A percentile compares a stretch with the other conserved stretches of the same genome.
These are phyloP conservation scores for Xestia xanthographa DNA, from an alignment of 2,888 invertebrate genomes.

Conservation along the genomic window DNA sequence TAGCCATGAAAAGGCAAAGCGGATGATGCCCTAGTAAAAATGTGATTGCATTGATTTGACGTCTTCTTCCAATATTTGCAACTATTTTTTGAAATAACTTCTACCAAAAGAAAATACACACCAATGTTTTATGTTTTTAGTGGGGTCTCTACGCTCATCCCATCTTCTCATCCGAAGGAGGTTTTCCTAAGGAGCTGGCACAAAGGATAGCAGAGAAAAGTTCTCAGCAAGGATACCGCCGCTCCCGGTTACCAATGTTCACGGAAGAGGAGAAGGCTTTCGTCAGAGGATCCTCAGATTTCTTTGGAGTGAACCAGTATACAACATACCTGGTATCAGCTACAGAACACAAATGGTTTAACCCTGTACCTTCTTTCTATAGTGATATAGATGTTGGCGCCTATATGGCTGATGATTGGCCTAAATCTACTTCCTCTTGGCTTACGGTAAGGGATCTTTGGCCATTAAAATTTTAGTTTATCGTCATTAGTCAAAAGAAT, in stretches of 20 bases:
- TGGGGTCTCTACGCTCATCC: constrained; percentile 85
- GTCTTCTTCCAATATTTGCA: no score
- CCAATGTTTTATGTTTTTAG: constrained; percentile 67
- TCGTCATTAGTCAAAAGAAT: not conserved
- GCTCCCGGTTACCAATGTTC: constrained; percentile 86
- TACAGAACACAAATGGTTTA: constrained; percentile 13
- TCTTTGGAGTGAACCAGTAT: constrained; percentile 93
- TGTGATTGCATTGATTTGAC: no score
- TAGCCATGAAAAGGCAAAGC: no score
- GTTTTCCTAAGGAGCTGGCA: constrained; percentile 79
- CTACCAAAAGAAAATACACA: constrained; percentile 11
- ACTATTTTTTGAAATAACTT: no score
- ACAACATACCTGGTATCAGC: constrained; percentile 81
- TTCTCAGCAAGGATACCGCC: constrained; percentile 79
- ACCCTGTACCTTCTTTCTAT: constrained; percentile 32
- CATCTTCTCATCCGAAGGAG: constrained; percentile 84
- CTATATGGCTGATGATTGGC: constrained; percentile 30
- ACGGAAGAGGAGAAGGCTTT: constrained; percentile 80
- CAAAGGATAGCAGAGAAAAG: constrained; percentile 83
- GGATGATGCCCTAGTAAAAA: no score
- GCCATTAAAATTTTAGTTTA: not conserved
- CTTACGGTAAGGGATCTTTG: constrained; percentile 2
- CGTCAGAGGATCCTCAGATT: constrained; percentile 79
- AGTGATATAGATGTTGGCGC: constrained; percentile 40
- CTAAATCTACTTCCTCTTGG: constrained; percentile 42